Percentiles rank a stretch among this genome's conserved stretches.
Evolutionary conservation across 2,797 vertebrate genomes (phyloP).

Genomic region (Thalassophryne amazonica): DNA sequence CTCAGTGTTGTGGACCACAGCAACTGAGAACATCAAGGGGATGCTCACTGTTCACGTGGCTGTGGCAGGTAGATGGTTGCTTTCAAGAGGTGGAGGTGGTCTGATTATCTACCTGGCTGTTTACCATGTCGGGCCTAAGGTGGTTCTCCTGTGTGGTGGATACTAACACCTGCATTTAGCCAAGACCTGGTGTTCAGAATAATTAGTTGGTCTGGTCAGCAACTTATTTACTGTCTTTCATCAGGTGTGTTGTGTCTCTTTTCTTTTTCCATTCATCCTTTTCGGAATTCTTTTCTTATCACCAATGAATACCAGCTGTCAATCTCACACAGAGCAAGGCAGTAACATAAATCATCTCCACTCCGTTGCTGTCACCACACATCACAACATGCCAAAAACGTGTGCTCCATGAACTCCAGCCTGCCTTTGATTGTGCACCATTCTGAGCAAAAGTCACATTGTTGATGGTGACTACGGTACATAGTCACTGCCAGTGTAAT

Average conservation of each 20-base stretch:
- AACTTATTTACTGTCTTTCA: no score
- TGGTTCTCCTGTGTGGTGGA: no score
- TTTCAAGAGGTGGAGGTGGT: no score
- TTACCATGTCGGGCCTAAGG: no score
- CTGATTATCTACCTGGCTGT: no score
- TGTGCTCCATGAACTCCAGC: not conserved
- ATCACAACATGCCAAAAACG: not conserved
- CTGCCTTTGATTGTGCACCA: not conserved
- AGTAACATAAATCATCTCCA: constrained; percentile 28
- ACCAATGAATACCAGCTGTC: constrained; percentile 18
- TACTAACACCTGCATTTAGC: no score
- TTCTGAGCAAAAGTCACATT: constrained; percentile 2
- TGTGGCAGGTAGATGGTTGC: no score
- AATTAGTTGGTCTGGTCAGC: constrained; percentile 6
- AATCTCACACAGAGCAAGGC: constrained; percentile 1
- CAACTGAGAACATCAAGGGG: no score
- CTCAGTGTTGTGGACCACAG: no score
- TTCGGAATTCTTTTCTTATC: not conserved
- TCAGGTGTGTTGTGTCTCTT: no score
- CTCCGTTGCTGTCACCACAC: constrained; percentile 8
- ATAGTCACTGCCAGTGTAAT: not conserved
- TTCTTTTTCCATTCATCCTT: not conserved
- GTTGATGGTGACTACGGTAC: not conserved
- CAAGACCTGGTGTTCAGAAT: not conserved
- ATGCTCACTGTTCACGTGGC: no score